phyloP scores from a whole-genome alignment of 2,113 vertebrate genomes.

The Struthio camelus region DNA sequence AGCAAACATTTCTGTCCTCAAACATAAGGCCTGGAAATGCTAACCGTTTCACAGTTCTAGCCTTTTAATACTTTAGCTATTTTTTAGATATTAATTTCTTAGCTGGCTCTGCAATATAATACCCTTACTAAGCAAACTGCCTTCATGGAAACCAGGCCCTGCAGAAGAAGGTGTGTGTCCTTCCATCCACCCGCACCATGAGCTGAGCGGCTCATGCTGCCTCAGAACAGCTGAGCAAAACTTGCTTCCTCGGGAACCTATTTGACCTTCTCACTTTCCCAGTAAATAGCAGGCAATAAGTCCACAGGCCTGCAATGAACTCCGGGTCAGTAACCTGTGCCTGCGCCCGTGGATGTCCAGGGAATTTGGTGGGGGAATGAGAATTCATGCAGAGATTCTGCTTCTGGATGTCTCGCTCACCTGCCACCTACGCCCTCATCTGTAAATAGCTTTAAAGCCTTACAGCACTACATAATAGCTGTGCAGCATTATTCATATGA shows the following conservation, averaged over 20 bases:
- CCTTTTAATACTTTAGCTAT: not conserved
- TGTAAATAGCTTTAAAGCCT: not conserved
- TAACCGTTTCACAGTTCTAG: not conserved
- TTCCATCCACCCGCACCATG: not conserved
- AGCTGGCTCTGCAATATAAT: not conserved
- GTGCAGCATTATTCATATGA: not conserved
- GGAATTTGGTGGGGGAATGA: not conserved
- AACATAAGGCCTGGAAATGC: not conserved
- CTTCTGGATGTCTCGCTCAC: not conserved
- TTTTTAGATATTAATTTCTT: not conserved
- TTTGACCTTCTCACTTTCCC: rapidly evolving
- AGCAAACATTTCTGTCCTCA: not conserved
- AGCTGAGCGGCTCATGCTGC: rapidly evolving
- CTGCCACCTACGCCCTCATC: not conserved
- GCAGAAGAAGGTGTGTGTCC: not conserved
- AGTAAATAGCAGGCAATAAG: not conserved
- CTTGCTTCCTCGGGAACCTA: not conserved
- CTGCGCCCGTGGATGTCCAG: not conserved
- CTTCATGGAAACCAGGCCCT: not conserved
- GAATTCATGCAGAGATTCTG: not conserved
- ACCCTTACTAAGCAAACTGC: not conserved
- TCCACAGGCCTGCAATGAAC: rapidly evolving
- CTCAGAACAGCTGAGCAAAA: not conserved
- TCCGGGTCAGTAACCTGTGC: not conserved
- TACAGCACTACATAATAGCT: not conserved